Base-by-base conservation (phyloP, 2,888 invertebrate genomes). In the Pristionchus mayeri region DNA sequence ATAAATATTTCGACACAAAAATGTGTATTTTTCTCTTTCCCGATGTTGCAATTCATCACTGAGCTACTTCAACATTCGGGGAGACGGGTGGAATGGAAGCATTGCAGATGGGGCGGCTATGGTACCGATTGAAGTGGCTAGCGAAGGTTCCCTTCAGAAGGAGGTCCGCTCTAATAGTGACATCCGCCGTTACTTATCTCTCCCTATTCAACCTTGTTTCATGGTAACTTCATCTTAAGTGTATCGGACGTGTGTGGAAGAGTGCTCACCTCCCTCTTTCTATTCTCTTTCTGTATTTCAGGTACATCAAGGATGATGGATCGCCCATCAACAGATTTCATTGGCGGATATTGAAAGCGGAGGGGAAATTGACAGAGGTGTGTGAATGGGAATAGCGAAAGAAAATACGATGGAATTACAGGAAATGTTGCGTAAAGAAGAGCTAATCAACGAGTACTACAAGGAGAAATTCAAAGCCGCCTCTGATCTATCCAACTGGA, bases 111-210 rank as follows among this genome's bases (percentile, higher is more conserved):
- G 80, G 80, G 9, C 54, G 80, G 40, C 37, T 80, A 80, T 80
- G 80, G 80, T 80, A 80, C 40, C 54, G 80, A 80, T 37, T 80
- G 57, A 80, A 80, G 57, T 80, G 80, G 80, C 63, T 82, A 18
- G 27, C 40, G 18, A 60, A 67, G 50, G 63, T 50, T 44, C 82
- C 82, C 4, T 82, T 67, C 18, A 30, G 82, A 50, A 82, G 82
- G 27, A 82, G 63, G 44, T 63, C 63, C 4, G 48, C 63, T 50
- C 40, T 48, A 1, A 67, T 82, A 48, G 30, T 63, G 44, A 67
- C 67, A 50, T 60, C 82, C 11, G 44, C 48, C 21, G 13, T 67
- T 24, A 67, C 82, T 82, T 82, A 82, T 82, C 67, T 82, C 4
- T 50, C 67, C 11, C 21, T 54, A 44, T 82, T 82, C 37, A 82